Base-by-base conservation (phyloP, 2,888 invertebrate species). In the Escarpia spicata region DNA sequence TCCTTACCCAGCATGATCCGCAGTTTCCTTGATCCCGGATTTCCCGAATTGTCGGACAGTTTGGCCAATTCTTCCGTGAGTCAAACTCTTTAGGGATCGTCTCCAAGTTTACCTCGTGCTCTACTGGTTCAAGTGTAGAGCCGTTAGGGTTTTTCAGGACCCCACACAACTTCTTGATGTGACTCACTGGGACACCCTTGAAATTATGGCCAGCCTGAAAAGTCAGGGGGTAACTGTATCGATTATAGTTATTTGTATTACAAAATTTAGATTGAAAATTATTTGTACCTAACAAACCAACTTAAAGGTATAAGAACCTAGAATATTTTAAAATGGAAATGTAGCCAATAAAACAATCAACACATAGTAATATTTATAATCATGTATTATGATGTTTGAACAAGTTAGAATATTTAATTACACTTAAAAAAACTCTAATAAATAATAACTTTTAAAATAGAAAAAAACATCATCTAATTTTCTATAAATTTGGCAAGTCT, bases 1-100 rank as follows among this genome's bases (percentile, higher is more conserved):
- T 37, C 37, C 37, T 37, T 96, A 97, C 97, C 98, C 98, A 99
- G 97, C 99, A 99, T 90, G 98, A 98, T 45, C 99, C 99, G 96
- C 99, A 99, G 31, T 98, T 98, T 26, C 96, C 96, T 93, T 96
- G 96, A 94, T 96, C 96, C 58, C 96, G 93, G 89, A 96, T 94
- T 94, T 96, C 96, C 93, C 95, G 95, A 31, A 99, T 97, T 19
- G 98, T 98, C 0, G 98, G 98, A 95, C 99, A 99, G 95, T 98
- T 96, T 0, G 98, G 97, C 98, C 98, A 99, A 93, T 98, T 97
- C 92, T 97, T 97, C 75, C 98, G 97, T 0, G 98, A 97, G 97
- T 99, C 98, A 96, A 99, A 99, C 95, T 97, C 97, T 43, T 97
- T 97, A 0, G 98, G 98, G 58, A 98, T 94, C 26, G 95, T 94